Conservation (phyloP, 2,888 invertebrate species). For the Drosophila paracracens region DNA sequence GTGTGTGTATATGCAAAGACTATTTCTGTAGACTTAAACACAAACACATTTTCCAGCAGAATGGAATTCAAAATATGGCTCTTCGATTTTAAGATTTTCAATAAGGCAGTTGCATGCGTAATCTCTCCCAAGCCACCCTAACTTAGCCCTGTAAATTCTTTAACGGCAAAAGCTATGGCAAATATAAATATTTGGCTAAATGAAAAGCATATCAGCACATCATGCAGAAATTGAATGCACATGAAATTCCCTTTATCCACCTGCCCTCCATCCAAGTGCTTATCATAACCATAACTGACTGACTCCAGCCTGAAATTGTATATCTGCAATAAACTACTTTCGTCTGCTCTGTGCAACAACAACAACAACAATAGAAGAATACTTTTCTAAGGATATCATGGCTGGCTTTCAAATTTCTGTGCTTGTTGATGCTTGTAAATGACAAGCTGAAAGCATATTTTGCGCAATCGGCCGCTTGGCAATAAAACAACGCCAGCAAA, state of each 20-base stretch:
- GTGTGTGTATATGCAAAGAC: neutral
- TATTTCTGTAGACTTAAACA: slow-evolving; percentile 29
- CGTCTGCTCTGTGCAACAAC: neutral
- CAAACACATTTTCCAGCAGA: slow-evolving; percentile 53
- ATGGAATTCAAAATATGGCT: slow-evolving; percentile 70
- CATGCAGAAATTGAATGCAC: slow-evolving; percentile 53
- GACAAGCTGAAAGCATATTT: slow-evolving; percentile 39
- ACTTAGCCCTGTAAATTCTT: neutral
- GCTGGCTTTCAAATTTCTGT: slow-evolving; percentile 13
- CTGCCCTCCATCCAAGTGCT: slow-evolving; percentile 1
- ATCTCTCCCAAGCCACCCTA: slow-evolving; percentile 2
- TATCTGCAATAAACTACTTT: slow-evolving; percentile 36
- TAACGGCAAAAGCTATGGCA: slow-evolving; percentile 32
- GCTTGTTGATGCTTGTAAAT: slow-evolving; percentile 13
- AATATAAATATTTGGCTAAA: slow-evolving; percentile 52
- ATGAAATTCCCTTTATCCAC: slow-evolving; percentile 37
- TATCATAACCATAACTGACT: slow-evolving; percentile 8
- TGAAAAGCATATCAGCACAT: slow-evolving; percentile 37
- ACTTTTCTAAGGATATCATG: slow-evolving; percentile 24
- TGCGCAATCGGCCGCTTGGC: slow-evolving; percentile 12
- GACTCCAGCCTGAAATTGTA: slow-evolving; percentile 1
- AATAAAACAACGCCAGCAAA: slow-evolving; percentile 9
- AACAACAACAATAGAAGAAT: neutral
- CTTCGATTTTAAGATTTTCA: slow-evolving; percentile 66
- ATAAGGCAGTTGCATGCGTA: slow-evolving; percentile 28